Conservation (phyloP, 2,797 vertebrate genomes). For the Lepus oiostolus region DNA sequence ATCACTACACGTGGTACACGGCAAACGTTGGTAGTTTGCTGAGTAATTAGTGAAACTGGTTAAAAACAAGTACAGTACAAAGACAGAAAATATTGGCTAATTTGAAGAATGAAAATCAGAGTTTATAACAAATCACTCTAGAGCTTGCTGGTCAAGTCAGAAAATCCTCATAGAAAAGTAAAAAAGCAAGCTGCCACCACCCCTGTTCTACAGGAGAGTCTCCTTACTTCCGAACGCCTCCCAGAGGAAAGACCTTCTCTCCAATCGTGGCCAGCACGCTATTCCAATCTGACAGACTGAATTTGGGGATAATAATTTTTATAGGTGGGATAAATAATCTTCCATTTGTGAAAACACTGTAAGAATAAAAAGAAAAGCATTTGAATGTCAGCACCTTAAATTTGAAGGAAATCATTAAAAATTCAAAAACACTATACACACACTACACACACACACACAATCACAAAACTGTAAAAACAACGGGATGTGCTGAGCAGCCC, state of each 20-base stretch:
- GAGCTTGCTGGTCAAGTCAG: background rate
- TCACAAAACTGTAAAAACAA: background rate
- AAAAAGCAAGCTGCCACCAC: no score
- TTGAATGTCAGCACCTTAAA: background rate
- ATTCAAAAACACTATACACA: background rate
- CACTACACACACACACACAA: background rate
- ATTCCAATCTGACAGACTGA: constrained; percentile 89
- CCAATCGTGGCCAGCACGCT: constrained; percentile 88
- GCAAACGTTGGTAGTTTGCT: background rate
- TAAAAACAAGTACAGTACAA: background rate
- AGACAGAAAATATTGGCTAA: background rate
- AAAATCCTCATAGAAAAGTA: background rate
- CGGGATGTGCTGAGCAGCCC: background rate
- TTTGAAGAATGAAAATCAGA: background rate
- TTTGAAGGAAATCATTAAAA: background rate
- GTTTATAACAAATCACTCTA: rapidly evolving
- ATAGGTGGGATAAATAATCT: constrained; percentile 86
- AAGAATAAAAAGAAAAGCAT: constrained; percentile 57
- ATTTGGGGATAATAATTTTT: constrained; percentile 89
- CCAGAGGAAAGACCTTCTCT: constrained; percentile 88
- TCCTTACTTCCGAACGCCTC: constrained; percentile 88
- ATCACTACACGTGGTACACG: background rate
- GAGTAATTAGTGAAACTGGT: background rate
- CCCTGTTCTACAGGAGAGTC: rapidly evolving
- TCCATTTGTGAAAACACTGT: constrained; percentile 90